Base-by-base conservation (phyloP, 1,140 invertebrate species). In the Drosophila sulfurigaster region DNA sequence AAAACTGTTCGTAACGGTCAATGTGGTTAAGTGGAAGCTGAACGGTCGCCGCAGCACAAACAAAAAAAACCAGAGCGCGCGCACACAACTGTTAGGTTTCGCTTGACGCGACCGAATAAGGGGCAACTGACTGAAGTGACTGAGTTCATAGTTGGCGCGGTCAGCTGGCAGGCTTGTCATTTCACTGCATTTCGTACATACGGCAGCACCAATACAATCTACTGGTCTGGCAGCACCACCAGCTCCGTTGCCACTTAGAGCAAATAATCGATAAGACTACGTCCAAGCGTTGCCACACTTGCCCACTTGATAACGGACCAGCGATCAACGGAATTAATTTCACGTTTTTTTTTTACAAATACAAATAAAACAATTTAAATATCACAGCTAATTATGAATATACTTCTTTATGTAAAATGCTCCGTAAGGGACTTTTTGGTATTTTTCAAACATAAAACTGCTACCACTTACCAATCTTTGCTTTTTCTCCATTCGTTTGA, bases 111-210 rank as follows among this genome's bases (percentile, higher is more conserved):
- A 69, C 65, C 28, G 57, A 74, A 74, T 74, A 68, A 67, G 16
- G 11, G 54, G 30, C 43, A 54, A 46, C 45, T n/a, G 41, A 46
- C 45, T n/a, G 41, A 11, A 30, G 13, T 54, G 13, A n/a, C 5
- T 25, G 35, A 58, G 35, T 73, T 72, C 63, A 66, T 66, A 72
- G 32, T 71, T 71, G 69, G 51, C 62, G 60, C 69, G 69, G 52
- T 15, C 69, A 65, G 16, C 16, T 43, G 20, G 8, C 8, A 35
- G 20, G 8, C 32, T 11, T 25, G 30, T n/a, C 54, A 49, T 5
- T 32, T 58, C 3, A 16, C 13, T 3, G 13, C 2, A 30, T 20
- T 57, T 11, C 8, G 6, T 6, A 3, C 8, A 56, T 1, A 7
- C 41, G 38, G 51, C 51, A 64, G 2, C 59, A 4, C 68, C 13